phyloP scores from a whole-genome alignment of 1,140 invertebrate genomes.

The Anagrus nilaparvatae region DNA sequence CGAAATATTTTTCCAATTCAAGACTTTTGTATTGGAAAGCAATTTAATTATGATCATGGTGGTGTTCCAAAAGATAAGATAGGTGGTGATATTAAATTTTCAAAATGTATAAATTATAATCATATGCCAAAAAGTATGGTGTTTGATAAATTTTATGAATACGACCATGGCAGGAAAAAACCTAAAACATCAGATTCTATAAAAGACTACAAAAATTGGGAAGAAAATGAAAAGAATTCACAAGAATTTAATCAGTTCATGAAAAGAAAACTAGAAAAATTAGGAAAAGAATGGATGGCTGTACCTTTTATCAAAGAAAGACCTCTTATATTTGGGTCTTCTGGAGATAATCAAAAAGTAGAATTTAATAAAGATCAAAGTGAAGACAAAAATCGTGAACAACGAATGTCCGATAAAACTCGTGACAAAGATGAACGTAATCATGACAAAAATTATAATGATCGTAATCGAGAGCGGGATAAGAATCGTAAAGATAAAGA shows the following conservation, averaged over 20 bases:
- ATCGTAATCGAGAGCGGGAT: constrained; percentile 10
- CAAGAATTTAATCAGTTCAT: constrained; percentile 31
- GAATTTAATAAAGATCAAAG: constrained; percentile 17
- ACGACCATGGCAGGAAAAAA: constrained; percentile 33
- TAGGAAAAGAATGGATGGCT: constrained; percentile 10
- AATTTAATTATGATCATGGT: constrained; percentile 41
- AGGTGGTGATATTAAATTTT: constrained; percentile 20
- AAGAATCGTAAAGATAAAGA: neutral
- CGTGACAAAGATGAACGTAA: constrained; percentile 7
- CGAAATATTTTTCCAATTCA: constrained; percentile 8
- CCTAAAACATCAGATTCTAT: constrained; percentile 27
- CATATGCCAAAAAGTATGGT: constrained; percentile 31
- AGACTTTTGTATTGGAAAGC: constrained; percentile 33
- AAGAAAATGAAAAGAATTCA: constrained; percentile 36
- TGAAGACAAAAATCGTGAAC: constrained; percentile 22
- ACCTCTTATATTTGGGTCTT: neutral
- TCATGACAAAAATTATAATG: constrained; percentile 4
- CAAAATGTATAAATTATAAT: constrained; percentile 63
- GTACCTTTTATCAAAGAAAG: neutral
- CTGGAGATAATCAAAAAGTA: constrained; percentile 4
- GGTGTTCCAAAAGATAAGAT: constrained; percentile 20
- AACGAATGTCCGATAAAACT: neutral
- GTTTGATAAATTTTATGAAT: constrained; percentile 26
- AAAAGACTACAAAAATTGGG: constrained; percentile 35
- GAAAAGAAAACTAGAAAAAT: constrained; percentile 11